Percentiles rank a stretch among this genome's conserved stretches.
These are phyloP conservation scores for Cryptotis parvus DNA, from an alignment of 2,113 vertebrate genomes.

Conservation along the genomic window DNA sequence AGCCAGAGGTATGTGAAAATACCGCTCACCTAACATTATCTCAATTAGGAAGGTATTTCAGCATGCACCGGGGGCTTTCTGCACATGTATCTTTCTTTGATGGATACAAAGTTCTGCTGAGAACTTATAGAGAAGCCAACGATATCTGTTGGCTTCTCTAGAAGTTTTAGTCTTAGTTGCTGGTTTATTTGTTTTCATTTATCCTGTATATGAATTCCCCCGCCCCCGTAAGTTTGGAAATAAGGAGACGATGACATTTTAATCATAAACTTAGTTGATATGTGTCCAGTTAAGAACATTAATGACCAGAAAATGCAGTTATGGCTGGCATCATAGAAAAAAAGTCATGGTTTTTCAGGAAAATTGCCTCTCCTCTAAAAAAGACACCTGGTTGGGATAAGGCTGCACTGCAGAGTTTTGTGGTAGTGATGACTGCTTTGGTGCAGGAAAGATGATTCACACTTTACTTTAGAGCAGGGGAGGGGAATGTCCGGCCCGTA, in stretches of 20 bases:
- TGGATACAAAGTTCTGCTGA: slow-evolving; percentile 10
- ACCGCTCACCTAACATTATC: background rate
- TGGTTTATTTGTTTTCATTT: slow-evolving; percentile 11
- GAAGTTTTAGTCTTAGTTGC: background rate
- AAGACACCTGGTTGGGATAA: background rate
- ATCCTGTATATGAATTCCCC: background rate
- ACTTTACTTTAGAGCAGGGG: too few species aligned
- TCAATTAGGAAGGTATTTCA: background rate
- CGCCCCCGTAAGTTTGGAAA: background rate
- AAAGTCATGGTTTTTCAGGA: background rate
- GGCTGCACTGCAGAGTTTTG: background rate
- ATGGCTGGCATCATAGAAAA: background rate
- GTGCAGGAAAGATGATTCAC: background rate
- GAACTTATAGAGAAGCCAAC: too few species aligned
- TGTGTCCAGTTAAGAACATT: background rate
- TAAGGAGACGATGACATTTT: slow-evolving; percentile 19
- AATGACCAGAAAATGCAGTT: background rate
- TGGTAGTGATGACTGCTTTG: background rate
- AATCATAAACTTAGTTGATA: background rate
- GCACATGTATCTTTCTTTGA: slow-evolving; percentile 7
- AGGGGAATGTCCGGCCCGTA: too few species aligned
- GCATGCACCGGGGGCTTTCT: background rate
- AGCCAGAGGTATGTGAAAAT: background rate
- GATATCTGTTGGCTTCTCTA: too few species aligned
- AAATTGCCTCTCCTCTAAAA: background rate